Evolutionary conservation across 2,797 vertebrate genomes (phyloP).

Genomic region (Myoxocephalus aenaeus): DNA sequence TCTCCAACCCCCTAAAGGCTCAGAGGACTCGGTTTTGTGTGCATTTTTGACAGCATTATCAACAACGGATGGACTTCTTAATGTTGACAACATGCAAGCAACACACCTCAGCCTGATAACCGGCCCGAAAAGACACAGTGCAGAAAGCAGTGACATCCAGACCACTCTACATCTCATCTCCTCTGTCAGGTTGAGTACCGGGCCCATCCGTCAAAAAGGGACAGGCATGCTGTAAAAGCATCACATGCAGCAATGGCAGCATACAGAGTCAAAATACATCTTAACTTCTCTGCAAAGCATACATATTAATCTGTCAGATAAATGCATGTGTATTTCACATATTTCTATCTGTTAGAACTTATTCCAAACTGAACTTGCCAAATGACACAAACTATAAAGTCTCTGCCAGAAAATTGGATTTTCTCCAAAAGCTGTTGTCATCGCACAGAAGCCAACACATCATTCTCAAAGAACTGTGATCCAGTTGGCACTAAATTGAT

Average conservation of each 20-base stretch:
- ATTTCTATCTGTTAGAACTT: background rate
- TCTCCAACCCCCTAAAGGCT: conserved; percentile 25
- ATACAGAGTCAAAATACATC: conserved; percentile 3
- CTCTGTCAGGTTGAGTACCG: conserved; percentile 48
- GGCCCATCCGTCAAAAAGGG: conserved; percentile 39
- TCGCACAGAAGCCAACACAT: conserved; percentile 34
- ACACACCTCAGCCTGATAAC: conserved; percentile 20
- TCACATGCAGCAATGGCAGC: conserved; percentile 10
- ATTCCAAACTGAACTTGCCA: background rate
- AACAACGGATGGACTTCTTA: background rate
- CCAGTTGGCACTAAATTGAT: conserved; percentile 41
- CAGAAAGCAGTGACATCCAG: conserved; percentile 28
- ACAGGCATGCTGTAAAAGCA: conserved; percentile 25
- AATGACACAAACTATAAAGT: conserved; percentile 11
- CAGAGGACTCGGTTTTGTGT: background rate
- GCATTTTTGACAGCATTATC: conserved; percentile 15
- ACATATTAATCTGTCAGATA: conserved; percentile 2
- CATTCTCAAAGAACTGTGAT: conserved; percentile 43
- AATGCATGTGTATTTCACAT: background rate
- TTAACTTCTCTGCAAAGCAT: conserved; percentile 7
- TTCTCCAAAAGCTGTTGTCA: conserved; percentile 22
- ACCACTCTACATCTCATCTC: conserved; percentile 47
- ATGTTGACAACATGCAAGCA: conserved; percentile 1
- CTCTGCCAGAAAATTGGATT: conserved; percentile 13
- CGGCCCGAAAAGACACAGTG: background rate